phyloP scores from a whole-genome alignment of 1,140 invertebrate genomes.

The Choristoneura fumiferana region DNA sequence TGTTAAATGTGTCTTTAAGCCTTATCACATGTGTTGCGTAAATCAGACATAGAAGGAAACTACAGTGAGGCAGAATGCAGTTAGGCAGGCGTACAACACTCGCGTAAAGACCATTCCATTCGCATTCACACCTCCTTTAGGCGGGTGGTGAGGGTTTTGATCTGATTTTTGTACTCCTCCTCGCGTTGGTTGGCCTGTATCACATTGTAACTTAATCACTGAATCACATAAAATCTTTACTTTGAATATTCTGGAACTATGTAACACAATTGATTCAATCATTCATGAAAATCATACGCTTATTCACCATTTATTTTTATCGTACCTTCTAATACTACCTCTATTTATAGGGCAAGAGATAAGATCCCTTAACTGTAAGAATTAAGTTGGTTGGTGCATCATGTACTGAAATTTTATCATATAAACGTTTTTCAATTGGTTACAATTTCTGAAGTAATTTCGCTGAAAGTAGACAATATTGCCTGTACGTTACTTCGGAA shows the following conservation, averaged over 20 bases:
- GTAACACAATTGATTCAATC: constrained; percentile 3
- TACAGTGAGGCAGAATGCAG: constrained; percentile 65
- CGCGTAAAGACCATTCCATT: constrained; percentile 54
- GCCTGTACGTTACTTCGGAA: neutral
- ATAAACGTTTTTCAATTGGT: constrained; percentile 1
- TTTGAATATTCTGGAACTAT: constrained; percentile 7
- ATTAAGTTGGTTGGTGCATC: constrained; percentile 62
- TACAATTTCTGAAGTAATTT: neutral
- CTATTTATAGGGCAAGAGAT: neutral
- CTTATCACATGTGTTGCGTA: constrained; percentile 29
- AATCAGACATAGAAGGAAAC: constrained; percentile 47
- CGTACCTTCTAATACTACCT: neutral
- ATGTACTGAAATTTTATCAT: constrained; percentile 29
- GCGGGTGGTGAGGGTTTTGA: constrained; percentile 98
- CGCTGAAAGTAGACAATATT: constrained; percentile 16
- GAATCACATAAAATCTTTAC: constrained; percentile 10
- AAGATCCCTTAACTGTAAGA: neutral
- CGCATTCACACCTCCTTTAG: constrained; percentile 96
- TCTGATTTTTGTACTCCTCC: constrained; percentile 99
- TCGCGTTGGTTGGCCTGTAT: constrained; percentile 99
- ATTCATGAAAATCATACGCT: neutral
- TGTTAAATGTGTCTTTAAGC: no score
- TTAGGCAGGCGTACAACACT: constrained; percentile 71
- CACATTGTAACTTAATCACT: constrained; percentile 44
- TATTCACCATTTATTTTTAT: neutral